Base-by-base conservation (phyloP, 2,888 invertebrate genomes). In the Tineola bisselliella region DNA sequence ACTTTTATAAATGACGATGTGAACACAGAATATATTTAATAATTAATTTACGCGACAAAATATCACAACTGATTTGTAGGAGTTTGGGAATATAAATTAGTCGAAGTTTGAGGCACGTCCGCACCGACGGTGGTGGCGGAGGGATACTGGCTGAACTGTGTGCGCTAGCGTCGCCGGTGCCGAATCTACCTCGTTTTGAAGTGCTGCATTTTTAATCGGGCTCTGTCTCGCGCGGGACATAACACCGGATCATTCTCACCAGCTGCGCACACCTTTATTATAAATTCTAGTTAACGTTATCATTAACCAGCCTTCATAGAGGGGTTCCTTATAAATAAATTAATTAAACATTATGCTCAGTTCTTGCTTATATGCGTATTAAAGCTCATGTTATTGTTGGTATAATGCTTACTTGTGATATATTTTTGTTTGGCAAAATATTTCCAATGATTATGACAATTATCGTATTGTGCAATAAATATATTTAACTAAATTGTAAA, bases 211-310 rank as follows among this genome's bases (percentile, higher is more conserved):
- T 87, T 87, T 87, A 84, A 87, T 80, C 77, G 71, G 72, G 72
- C 75, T 73, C 80, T 77, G 86, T 83, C 86, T 84, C 86, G 79
- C 76, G 83, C 79, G 86, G 84, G 81, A 82, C 82, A 84, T 87
- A 84, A 86, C 83, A 83, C 82, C 79, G 77, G 76, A 76, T 76
- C 73, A 76, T 73, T 78, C 74, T 73, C 75, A 75, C 79, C 84
- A 86, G 80, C 82, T 83, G 84, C 74, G 81, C 75, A 74, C 76
- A 74, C 76, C 77, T 78, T 73, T 79, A 84, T 86, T 84, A 83
- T 76, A 74, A 78, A 81, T 81, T 84, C 84, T 79, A 86, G 83
- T 86, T 86, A 87, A 82, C 82, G 78, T 77, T 81, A 78, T 84
- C 83, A 84, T 86, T 86, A 82, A 81, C 79, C 77, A 81, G 76